Evolutionary conservation across 30 jellyfish, hydroid and myxozoan genomes (phyloP).

Genomic region (Turritopsis rubra): DNA sequence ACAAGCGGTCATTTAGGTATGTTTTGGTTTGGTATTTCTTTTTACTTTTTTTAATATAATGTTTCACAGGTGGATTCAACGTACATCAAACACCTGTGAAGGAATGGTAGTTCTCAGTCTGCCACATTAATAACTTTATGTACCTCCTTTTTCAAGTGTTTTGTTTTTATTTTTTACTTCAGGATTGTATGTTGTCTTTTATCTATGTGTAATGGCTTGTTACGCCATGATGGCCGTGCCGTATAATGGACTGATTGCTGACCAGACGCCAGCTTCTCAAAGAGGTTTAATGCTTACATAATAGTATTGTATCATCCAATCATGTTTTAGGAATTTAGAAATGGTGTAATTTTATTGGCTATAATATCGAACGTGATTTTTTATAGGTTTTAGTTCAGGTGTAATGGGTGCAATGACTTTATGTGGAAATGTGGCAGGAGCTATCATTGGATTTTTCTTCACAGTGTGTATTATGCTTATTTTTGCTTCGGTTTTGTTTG

Average conservation of each 20-base stretch:
- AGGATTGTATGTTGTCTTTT: constrained; percentile 59
- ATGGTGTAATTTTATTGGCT: no score
- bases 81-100: no score
- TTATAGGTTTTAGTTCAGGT: constrained; percentile 89
- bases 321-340: no score
- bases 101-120: no score
- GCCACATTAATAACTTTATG: no score
- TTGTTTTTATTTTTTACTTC: no score
- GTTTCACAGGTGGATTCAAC: no score
- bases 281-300: constrained; percentile 74
- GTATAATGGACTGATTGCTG: constrained; percentile 88
- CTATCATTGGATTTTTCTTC: constrained; percentile 79
- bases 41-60: constrained; percentile 7
- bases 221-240: constrained; percentile 88
- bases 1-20: constrained; percentile 69
- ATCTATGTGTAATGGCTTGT: constrained; percentile 85
- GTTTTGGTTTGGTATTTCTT: not conserved
- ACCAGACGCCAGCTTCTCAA: constrained; percentile 85
- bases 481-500: not conserved
- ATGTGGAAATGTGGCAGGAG: constrained; percentile 88
- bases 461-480: constrained; percentile 35
- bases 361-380: not conserved
- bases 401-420: constrained; percentile 95
- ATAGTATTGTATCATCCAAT: no score
- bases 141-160: no score